A percentile compares a stretch with the other conserved stretches of the same genome.
Evolutionary conservation across 2,888 invertebrate species (phyloP).

Genomic region (Neoitamus cyanurus): DNA sequence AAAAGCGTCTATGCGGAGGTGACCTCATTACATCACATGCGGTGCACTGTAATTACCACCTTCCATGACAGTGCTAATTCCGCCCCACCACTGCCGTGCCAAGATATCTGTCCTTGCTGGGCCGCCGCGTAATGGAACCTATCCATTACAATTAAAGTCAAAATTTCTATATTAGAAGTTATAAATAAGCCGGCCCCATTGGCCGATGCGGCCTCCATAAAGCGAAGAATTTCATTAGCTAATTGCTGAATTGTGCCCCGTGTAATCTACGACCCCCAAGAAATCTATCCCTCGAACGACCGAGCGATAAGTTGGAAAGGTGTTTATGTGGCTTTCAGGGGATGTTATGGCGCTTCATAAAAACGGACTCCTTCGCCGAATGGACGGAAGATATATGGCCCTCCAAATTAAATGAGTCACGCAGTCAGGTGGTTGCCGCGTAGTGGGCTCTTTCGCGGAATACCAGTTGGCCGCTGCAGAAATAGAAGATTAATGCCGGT

Average conservation of each 20-base stretch:
- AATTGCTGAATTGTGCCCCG: conserved; percentile 36
- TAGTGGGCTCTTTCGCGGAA: neutral
- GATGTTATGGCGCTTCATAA: conserved; percentile 38
- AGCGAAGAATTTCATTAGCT: conserved; percentile 45
- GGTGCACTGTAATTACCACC: conserved; percentile 17
- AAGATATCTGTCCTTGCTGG: conserved; percentile 7
- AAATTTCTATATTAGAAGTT: conserved; percentile 44
- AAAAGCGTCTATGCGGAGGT: neutral
- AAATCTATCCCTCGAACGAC: conserved; percentile 40
- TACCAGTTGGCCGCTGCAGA: neutral
- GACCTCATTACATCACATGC: conserved; percentile 37
- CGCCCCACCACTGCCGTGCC: neutral
- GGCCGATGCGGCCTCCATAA: neutral
- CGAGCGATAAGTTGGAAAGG: conserved; percentile 19
- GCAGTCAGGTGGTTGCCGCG: conserved; percentile 30
- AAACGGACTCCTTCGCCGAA: conserved; percentile 9
- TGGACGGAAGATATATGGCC: conserved; percentile 23
- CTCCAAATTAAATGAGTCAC: conserved; percentile 40
- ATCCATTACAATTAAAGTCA: conserved; percentile 43
- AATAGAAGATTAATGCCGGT: neutral
- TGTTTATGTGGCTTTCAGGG: conserved; percentile 37
- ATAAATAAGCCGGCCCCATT: conserved; percentile 31
- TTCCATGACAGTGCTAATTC: conserved; percentile 23
- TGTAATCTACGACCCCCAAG: conserved; percentile 43
- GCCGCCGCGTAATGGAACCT: conserved; percentile 10